Evolutionary conservation across 2,888 invertebrate genomes (phyloP), one percentile per base, ranked within the genome.

Genomic region (Willowsia nigromaculata): DNA sequence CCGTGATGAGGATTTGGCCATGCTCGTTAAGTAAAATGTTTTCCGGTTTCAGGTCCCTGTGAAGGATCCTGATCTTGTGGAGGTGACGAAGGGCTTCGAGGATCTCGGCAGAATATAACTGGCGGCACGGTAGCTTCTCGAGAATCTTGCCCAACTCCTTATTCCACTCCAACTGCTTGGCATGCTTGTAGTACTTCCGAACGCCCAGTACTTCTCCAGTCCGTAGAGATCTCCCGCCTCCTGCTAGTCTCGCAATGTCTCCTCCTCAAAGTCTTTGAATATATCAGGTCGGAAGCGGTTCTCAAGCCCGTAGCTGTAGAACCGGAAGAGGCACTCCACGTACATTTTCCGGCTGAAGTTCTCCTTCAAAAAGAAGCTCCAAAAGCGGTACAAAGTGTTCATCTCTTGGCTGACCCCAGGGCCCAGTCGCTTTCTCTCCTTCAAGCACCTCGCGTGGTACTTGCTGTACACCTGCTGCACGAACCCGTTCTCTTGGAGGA

Each of bases 301-400:
- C 95, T 99, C 99, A 89, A 99, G 95, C 0, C 99, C 99, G 94
- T 99, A 99, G 92, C 98, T 99, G 95, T 96, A 99, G 95, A 98
- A 99, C 65, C 99, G 96, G 96, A 99, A 99, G 89, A 96, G 94
- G 91, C 96, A 96, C 93, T 96, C 96, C 90, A 96, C 96, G 94
- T 99, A 99, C 99, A 99, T 99, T 92, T 96, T 98, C 93, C 97
- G 96, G 94, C 99, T 99, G 95, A 99, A 99, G 94, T 99, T 98
- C 94, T 99, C 99, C 90, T 99, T 95, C 91, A 99, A 95, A 95
- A 99, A 99, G 96, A 99, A 99, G 40, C 99, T 99, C 99, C 99
- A 99, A 95, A 99, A 99, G 90, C 99, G 95, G 95, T 99, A 99
- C 80, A 99, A 95, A 0, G 99, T 99, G 94, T 99, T 99, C 99